phyloP scores from a whole-genome alignment of 2,113 vertebrate genomes.

The Tinamus guttatus region DNA sequence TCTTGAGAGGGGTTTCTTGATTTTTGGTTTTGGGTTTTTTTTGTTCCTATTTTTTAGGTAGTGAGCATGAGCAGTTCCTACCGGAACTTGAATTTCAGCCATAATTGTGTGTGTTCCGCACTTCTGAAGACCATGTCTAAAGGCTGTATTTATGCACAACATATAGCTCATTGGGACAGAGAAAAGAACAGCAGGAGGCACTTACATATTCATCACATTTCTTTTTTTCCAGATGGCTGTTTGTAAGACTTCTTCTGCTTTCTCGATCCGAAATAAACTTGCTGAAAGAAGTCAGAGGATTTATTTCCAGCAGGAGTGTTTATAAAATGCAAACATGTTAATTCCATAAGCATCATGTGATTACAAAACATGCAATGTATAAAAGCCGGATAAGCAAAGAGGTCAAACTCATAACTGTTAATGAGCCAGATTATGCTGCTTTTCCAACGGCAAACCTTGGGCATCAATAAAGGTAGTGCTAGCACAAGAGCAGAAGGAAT shows the following conservation, averaged over 20 bases:
- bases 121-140: neutral
- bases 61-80: neutral
- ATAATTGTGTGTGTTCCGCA: neutral
- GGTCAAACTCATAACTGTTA: neutral
- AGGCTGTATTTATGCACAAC: neutral
- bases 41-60: neutral
- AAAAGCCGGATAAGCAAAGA: neutral
- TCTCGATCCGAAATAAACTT: slow-evolving; percentile 84
- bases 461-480: neutral
- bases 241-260: slow-evolving; percentile 83
- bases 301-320: slow-evolving; percentile 2
- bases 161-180: neutral
- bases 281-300: slow-evolving; percentile 73
- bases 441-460: neutral
- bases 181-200: neutral
- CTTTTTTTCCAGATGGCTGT: slow-evolving; percentile 83
- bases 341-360: neutral
- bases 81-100: neutral
- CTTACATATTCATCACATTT: slow-evolving; percentile 84
- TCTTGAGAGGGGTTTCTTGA: neutral
- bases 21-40: neutral
- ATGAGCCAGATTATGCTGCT: neutral
- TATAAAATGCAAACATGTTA: neutral
- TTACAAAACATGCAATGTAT: neutral
- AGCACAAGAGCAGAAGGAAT: neutral